These are phyloP conservation scores for Xenus cinereus DNA, from an alignment of 2,113 vertebrate genomes.

Conservation along the genomic window DNA sequence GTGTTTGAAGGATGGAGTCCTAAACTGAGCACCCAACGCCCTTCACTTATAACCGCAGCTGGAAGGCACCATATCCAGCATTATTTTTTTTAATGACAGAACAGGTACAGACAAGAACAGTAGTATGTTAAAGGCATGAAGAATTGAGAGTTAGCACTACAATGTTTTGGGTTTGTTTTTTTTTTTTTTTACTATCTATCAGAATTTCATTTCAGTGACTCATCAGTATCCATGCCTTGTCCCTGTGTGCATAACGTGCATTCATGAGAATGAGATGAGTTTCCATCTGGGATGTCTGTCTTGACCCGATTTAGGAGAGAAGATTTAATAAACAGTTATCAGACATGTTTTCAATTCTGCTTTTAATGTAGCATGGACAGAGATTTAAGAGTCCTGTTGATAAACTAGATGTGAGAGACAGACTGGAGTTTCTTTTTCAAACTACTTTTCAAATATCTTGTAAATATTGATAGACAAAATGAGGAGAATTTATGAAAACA, in stretches of 20 bases:
- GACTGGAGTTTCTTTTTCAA: background rate
- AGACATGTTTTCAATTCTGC: background rate
- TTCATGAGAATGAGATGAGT: background rate
- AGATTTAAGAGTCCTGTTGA: conserved; percentile 31
- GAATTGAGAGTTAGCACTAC: background rate
- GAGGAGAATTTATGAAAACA: conserved; percentile 57
- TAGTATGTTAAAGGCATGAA: rapidly evolving
- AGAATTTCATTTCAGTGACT: background rate
- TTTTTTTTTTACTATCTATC: background rate
- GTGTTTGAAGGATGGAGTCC: background rate
- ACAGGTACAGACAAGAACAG: background rate
- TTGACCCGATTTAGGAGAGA: background rate
- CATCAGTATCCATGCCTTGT: background rate
- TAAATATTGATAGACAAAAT: conserved; percentile 59
- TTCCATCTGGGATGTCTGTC: background rate
- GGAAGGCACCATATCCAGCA: background rate
- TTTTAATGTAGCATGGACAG: background rate
- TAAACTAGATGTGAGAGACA: background rate
- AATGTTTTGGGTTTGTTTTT: background rate
- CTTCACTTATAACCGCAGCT: background rate
- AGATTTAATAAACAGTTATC: background rate
- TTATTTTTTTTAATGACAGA: background rate
- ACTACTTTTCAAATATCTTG: conserved; percentile 3
- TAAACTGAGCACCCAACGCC: background rate
- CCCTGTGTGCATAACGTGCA: background rate